Conservation (phyloP, 2,888 invertebrate genomes). For the Uloborus plumipes region DNA sequence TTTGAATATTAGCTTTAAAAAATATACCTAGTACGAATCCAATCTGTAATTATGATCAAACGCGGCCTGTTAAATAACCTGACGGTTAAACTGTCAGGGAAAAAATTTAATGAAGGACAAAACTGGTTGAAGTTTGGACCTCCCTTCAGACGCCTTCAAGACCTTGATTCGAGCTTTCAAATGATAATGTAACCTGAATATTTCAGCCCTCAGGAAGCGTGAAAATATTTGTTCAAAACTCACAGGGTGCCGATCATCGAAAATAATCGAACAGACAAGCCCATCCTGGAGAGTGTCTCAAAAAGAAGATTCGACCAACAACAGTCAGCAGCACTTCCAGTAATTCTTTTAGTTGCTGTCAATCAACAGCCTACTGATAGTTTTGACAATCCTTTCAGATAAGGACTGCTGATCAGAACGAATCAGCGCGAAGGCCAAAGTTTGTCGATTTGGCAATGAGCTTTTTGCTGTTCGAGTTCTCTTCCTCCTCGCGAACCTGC, state of each 20-base stretch:
- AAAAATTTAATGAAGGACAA: no score
- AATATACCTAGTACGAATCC: no score
- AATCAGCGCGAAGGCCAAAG: conserved; percentile 43
- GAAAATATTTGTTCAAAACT: conserved; percentile 59
- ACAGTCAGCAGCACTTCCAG: conserved; percentile 11
- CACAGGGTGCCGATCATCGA: conserved; percentile 38
- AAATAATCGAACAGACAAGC: conserved; percentile 22
- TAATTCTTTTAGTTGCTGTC: conserved; percentile 23
- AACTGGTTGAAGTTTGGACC: background rate
- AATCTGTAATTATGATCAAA: no score
- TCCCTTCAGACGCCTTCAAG: background rate
- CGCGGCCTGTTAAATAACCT: no score
- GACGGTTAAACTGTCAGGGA: no score
- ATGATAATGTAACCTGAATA: background rate
- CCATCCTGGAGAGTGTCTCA: conserved; percentile 21
- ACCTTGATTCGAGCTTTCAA: conserved; percentile 13
- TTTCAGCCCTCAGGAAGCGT: conserved; percentile 7
- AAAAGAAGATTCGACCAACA: background rate
- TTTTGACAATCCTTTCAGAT: conserved; percentile 1
- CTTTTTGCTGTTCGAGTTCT: conserved; percentile 8
- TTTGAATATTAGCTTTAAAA: no score
- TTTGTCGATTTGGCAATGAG: conserved; percentile 52
- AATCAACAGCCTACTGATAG: conserved; percentile 26
- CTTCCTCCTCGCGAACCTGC: background rate
- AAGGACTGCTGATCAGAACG: conserved; percentile 29